A percentile compares a stretch with the other conserved stretches of the same genome.
phyloP scores from a whole-genome alignment of 2,888 invertebrate genomes.

The Augiades crinisus region DNA sequence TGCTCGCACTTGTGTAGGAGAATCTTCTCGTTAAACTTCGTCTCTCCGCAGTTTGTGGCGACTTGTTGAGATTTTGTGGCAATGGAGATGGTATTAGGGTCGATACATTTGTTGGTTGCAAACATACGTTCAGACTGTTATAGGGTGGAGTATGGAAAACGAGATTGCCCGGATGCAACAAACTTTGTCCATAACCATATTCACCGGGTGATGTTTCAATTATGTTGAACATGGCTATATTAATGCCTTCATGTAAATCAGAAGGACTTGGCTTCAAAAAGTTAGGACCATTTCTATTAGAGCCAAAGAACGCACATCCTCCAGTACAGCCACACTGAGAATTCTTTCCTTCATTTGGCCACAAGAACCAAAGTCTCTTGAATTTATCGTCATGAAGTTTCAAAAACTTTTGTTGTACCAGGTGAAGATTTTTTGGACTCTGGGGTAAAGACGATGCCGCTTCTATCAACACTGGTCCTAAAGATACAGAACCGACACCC shows the following conservation, averaged over 20 bases:
- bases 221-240: constrained; percentile 89
- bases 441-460: constrained; percentile 91
- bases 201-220: constrained; percentile 88
- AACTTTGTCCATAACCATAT: constrained; percentile 96
- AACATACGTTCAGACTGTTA: constrained; percentile 87
- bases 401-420: constrained; percentile 91
- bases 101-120: constrained; percentile 83
- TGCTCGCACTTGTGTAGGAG: constrained; percentile 72
- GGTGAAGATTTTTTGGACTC: constrained; percentile 88
- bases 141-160: constrained; percentile 96
- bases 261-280: constrained; percentile 93
- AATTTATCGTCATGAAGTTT: constrained; percentile 91
- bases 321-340: constrained; percentile 97
- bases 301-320: constrained; percentile 97
- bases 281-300: constrained; percentile 92
- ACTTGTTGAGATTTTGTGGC: constrained; percentile 63
- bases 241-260: constrained; percentile 91
- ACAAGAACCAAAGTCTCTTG: constrained; percentile 96
- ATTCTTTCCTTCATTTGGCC: constrained; percentile 88
- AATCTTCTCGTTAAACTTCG: constrained; percentile 71
- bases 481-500: constrained; percentile 93
- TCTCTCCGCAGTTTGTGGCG: constrained; percentile 65
- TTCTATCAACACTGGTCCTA: constrained; percentile 95
- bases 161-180: constrained; percentile 91
- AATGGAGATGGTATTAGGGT: constrained; percentile 69